Conservation (phyloP, 2,113 vertebrate species). For the Muntiacus muntjak region DNA sequence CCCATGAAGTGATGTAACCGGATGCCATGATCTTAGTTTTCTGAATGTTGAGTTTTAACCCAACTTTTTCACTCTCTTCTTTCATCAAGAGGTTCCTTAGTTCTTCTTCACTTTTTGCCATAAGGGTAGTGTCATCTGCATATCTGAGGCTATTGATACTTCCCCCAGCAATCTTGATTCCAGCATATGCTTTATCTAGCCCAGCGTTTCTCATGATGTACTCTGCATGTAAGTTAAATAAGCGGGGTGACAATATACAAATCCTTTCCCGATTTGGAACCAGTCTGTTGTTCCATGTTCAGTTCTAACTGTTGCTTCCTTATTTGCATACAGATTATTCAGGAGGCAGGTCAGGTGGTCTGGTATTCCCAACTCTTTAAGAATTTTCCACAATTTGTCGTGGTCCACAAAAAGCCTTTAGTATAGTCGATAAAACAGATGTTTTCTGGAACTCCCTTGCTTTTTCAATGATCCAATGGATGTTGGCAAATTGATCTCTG, state of each 20-base stretch:
- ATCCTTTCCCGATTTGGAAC: rapidly evolving
- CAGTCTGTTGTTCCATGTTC: background rate
- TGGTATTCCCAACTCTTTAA: background rate
- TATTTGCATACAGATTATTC: background rate
- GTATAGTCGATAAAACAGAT: background rate
- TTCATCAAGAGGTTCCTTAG: background rate
- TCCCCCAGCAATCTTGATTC: background rate
- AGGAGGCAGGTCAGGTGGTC: background rate
- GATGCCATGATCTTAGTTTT: background rate
- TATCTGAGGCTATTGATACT: background rate
- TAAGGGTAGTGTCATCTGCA: background rate
- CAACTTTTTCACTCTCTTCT: background rate
- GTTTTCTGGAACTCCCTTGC: background rate
- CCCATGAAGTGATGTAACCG: background rate
- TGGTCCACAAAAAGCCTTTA: background rate
- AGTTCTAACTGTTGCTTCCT: background rate
- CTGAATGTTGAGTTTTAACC: background rate
- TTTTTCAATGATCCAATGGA: rapidly evolving
- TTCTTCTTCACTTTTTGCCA: background rate
- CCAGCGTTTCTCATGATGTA: background rate
- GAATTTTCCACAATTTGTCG: background rate
- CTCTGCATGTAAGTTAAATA: background rate
- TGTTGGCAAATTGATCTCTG: background rate
- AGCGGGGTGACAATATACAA: background rate
- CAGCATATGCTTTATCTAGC: background rate